Percentiles rank a stretch among this genome's conserved stretches.
Evolutionary conservation across 1,140 invertebrate species (phyloP).

Genomic region (Zaprionus gabonicus): DNA sequence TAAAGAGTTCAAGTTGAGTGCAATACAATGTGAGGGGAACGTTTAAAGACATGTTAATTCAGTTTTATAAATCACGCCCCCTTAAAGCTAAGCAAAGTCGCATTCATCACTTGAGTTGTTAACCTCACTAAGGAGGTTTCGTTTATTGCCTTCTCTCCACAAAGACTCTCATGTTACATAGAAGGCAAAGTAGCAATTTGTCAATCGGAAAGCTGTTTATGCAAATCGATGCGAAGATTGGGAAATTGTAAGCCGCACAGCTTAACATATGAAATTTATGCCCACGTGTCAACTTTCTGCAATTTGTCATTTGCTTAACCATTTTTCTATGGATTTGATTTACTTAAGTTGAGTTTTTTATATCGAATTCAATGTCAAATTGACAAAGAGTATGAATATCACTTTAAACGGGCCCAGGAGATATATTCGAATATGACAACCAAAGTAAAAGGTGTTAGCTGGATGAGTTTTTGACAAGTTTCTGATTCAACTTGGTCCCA

Average conservation of each 20-base stretch:
- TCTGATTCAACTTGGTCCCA: background rate
- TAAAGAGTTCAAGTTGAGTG: too few relatives aligned
- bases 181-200: background rate
- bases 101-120: constrained; percentile 12
- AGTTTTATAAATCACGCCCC: background rate
- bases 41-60: background rate
- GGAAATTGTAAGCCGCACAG: constrained; percentile 3
- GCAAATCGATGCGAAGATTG: constrained; percentile 1
- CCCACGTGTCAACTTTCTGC: background rate
- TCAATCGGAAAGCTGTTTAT: background rate
- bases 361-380: background rate
- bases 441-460: background rate
- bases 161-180: background rate
- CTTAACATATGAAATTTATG: constrained; percentile 4
- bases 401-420: background rate
- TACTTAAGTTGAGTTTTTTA: background rate
- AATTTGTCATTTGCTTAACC: background rate
- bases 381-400: background rate
- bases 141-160: background rate
- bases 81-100: background rate
- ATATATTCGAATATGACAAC: background rate
- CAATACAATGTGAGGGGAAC: too few relatives aligned
- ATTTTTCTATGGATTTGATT: background rate
- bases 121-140: background rate
- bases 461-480: background rate